A percentile compares a stretch with the other conserved stretches of the same genome.
These are phyloP conservation scores for Eristalis intricaria DNA, from an alignment of 2,888 invertebrate species.

Conservation along the genomic window DNA sequence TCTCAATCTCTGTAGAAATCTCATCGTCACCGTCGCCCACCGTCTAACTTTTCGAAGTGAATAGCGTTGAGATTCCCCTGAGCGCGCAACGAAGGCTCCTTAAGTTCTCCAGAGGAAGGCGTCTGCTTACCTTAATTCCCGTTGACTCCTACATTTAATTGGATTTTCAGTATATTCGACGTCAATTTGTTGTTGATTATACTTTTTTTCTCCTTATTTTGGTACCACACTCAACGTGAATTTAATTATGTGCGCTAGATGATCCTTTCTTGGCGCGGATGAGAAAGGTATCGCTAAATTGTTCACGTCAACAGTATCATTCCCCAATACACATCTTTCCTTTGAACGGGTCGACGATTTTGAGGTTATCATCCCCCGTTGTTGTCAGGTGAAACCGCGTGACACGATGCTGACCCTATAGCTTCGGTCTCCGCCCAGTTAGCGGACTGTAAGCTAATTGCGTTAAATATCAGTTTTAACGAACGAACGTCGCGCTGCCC, in stretches of 20 bases:
- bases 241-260: slow-evolving; percentile 66
- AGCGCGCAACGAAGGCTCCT: slow-evolving; percentile 21
- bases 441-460: slow-evolving; percentile 64
- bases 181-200: slow-evolving; percentile 52
- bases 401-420: slow-evolving; percentile 59
- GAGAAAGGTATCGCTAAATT: slow-evolving; percentile 9
- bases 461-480: slow-evolving; percentile 66
- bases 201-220: slow-evolving; percentile 9
- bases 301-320: slow-evolving; percentile 42
- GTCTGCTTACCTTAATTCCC: slow-evolving; percentile 55
- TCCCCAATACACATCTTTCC: background rate
- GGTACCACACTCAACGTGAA: slow-evolving; percentile 44
- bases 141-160: slow-evolving; percentile 67
- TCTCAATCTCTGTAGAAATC: background rate
- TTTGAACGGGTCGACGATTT: slow-evolving; percentile 48
- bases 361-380: slow-evolving; percentile 53
- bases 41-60: background rate
- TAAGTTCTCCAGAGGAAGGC: background rate
- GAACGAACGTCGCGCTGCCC: slow-evolving; percentile 30
- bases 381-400: slow-evolving; percentile 55
- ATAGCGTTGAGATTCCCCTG: slow-evolving; percentile 23
- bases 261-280: background rate
- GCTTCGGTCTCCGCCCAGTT: slow-evolving; percentile 47
- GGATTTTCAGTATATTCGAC: slow-evolving; percentile 69
- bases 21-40: background rate